phyloP scores from a whole-genome alignment of 2,797 vertebrate species.

The Muscicapa striata region DNA sequence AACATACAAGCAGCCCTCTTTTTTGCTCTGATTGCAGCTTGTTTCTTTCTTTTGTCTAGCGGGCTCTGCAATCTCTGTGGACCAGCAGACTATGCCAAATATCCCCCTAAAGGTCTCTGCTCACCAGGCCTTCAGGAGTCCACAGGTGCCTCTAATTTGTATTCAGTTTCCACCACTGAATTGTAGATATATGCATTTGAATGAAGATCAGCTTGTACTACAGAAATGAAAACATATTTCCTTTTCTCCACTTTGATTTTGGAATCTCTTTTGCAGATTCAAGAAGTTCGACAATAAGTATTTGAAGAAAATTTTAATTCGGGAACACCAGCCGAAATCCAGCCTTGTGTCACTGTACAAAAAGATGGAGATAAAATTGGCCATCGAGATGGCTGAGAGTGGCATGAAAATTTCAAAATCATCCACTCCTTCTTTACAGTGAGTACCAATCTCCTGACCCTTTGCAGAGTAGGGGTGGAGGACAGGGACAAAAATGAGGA shows the following conservation, averaged over 20 bases:
- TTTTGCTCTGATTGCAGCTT: conserved; percentile 61
- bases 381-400: conserved; percentile 90
- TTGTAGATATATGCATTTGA: neutral
- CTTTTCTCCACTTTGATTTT: neutral
- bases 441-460: conserved; percentile 50
- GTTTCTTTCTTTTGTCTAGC: conserved; percentile 55
- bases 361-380: conserved; percentile 93
- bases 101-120: neutral
- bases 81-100: conserved; percentile 5
- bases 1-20: neutral
- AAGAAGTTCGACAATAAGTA: conserved; percentile 92
- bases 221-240: neutral
- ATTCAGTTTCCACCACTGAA: neutral
- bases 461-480: neutral
- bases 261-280: conserved; percentile 79
- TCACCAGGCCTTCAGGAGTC: conserved; percentile 15
- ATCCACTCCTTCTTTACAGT: conserved; percentile 79
- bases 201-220: neutral
- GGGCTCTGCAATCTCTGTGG: conserved; percentile 45
- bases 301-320: conserved; percentile 89
- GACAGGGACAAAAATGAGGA: neutral
- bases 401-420: conserved; percentile 78
- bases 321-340: conserved; percentile 86
- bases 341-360: conserved; percentile 94
- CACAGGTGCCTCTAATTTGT: conserved; percentile 32